Evolutionary conservation across 2,113 vertebrate species (phyloP).

Genomic region (Galbula dea): DNA sequence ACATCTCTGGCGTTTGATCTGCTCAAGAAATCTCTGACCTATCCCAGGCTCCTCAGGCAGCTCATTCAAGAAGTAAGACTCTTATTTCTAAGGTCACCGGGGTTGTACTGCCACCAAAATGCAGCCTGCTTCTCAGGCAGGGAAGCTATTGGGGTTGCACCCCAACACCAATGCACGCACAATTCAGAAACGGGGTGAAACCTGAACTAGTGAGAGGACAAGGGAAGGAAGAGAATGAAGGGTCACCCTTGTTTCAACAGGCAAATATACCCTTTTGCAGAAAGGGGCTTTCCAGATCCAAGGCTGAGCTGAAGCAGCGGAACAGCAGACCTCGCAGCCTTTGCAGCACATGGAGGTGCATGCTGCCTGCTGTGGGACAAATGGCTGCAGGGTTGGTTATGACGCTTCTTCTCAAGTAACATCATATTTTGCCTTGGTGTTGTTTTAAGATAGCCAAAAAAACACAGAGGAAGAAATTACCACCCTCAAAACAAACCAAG

Average conservation of each 20-base stretch:
- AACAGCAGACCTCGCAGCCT: background rate
- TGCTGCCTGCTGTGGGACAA: background rate
- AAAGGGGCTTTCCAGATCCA: background rate
- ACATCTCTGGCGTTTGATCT: constrained; percentile 63
- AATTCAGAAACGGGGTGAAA: background rate
- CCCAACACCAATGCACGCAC: background rate
- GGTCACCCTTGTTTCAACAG: background rate
- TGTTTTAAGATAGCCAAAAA: background rate
- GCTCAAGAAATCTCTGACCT: constrained; percentile 48
- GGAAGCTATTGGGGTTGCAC: background rate
- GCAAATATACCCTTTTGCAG: background rate
- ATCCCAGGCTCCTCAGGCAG: constrained; percentile 56
- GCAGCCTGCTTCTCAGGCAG: rapidly evolving
- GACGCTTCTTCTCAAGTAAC: background rate
- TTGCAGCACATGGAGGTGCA: background rate
- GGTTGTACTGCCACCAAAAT: background rate
- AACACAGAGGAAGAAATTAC: background rate
- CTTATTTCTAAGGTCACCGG: background rate
- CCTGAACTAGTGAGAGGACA: background rate
- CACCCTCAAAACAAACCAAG: background rate
- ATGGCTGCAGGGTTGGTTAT: background rate
- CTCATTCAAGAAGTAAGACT: background rate
- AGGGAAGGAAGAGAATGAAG: background rate
- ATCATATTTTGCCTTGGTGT: background rate
- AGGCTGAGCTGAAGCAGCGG: background rate